A percentile compares a stretch with the other conserved stretches of the same genome.
Conservation (phyloP, 2,888 invertebrate species). For the Diplazon laetatorius region DNA sequence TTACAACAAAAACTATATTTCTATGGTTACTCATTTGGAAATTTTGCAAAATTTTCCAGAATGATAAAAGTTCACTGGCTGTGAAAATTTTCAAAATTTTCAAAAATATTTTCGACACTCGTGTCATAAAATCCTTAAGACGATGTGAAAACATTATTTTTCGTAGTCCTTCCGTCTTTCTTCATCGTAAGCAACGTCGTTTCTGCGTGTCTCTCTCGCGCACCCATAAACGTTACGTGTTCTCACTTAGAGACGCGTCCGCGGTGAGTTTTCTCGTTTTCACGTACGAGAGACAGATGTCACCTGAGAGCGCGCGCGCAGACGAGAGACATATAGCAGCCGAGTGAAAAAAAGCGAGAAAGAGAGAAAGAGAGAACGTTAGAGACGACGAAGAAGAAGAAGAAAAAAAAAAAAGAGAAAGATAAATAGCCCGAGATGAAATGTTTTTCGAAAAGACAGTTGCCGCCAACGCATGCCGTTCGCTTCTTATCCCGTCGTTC, state of each 20-base stretch:
- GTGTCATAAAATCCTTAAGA: no score
- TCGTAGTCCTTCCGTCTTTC: neutral
- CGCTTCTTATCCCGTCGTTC: slow-evolving; percentile 80
- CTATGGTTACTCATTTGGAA: no score
- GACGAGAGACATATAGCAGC: slow-evolving; percentile 8
- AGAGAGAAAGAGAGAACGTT: slow-evolving; percentile 28
- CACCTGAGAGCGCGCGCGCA: slow-evolving; percentile 52
- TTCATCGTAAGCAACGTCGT: slow-evolving; percentile 11
- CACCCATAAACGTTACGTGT: neutral
- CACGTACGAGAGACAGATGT: slow-evolving; percentile 58
- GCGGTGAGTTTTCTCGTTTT: slow-evolving; percentile 9
- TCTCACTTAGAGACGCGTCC: neutral
- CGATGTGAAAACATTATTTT: neutral
- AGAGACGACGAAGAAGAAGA: slow-evolving; percentile 18
- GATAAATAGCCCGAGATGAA: no score
- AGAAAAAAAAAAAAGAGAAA: slow-evolving; percentile 45
- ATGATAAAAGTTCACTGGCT: no score
- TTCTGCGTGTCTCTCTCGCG: neutral
- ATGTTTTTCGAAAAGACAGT: slow-evolving; percentile 80
- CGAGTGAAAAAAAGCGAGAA: slow-evolving; percentile 8
- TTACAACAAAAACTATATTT: no score
- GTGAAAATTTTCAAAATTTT: no score
- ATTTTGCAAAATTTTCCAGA: no score
- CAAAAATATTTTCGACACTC: no score
- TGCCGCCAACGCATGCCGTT: slow-evolving; percentile 77